Evolutionary conservation across 2,113 vertebrate genomes (phyloP).

Genomic region (Apteryx mantelli): DNA sequence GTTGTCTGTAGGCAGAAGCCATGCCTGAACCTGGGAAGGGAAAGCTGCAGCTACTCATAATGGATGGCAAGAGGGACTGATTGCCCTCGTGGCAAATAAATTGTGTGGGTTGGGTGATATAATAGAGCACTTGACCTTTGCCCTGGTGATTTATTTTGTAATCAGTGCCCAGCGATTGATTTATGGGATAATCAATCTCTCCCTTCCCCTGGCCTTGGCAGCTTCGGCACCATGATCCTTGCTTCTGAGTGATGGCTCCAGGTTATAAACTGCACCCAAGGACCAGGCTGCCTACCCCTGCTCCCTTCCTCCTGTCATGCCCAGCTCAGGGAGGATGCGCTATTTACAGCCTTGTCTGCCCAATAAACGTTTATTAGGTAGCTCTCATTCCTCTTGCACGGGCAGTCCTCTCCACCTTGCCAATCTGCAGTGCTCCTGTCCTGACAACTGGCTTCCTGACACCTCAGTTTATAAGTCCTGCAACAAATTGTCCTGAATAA

Average conservation of each 20-base stretch:
- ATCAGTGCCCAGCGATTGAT: constrained; percentile 31
- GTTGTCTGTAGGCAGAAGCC: background rate
- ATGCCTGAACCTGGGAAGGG: background rate
- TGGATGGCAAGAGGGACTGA: constrained; percentile 6
- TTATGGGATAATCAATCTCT: constrained; percentile 29
- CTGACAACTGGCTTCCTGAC: background rate
- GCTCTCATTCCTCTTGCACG: background rate
- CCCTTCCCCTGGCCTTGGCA: background rate
- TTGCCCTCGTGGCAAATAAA: constrained; percentile 47
- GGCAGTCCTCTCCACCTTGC: background rate
- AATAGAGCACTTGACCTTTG: constrained; percentile 68
- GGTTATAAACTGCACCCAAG: background rate
- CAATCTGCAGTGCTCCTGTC: background rate
- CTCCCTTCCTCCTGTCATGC: background rate
- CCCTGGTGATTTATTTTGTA: constrained; percentile 51
- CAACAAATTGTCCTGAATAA: constrained; percentile 35
- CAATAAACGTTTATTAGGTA: background rate
- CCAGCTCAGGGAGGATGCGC: fast-evolving
- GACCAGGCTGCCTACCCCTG: background rate
- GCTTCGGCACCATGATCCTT: constrained; percentile 21
- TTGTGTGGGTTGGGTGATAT: constrained; percentile 50
- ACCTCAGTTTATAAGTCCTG: constrained; percentile 6
- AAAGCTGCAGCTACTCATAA: constrained; percentile 2
- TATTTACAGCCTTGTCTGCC: background rate
- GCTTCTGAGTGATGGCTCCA: constrained; percentile 45